phyloP scores from a whole-genome alignment of 1,140 invertebrate genomes.

The Drosophila persimilis region DNA sequence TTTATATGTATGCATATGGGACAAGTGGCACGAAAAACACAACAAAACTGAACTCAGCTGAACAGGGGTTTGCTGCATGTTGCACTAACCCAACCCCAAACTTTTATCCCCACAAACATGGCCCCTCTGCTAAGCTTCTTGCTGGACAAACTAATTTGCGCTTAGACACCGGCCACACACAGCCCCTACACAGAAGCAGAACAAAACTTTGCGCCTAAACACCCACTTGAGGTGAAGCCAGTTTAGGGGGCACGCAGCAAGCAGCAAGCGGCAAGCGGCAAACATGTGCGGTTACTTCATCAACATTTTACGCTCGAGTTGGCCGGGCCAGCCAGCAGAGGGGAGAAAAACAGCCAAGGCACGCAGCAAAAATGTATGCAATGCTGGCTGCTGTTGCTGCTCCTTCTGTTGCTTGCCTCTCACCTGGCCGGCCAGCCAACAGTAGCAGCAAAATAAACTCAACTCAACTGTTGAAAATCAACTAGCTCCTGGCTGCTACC shows the following conservation, averaged over 20 bases:
- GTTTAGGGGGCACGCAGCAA: constrained; percentile 25
- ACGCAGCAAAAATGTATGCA: constrained; percentile 75
- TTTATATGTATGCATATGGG: constrained; percentile 61
- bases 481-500: constrained; percentile 43
- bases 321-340: constrained; percentile 36
- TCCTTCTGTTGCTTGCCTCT: constrained; percentile 18
- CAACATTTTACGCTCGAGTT: constrained; percentile 77
- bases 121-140: constrained; percentile 35
- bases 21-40: constrained; percentile 45
- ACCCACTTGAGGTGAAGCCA: constrained; percentile 50
- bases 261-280: constrained; percentile 40
- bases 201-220: constrained; percentile 68
- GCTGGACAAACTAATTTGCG: constrained; percentile 71
- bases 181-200: not conserved
- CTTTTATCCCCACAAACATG: constrained; percentile 46
- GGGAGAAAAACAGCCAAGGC: constrained; percentile 51
- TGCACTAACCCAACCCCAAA: constrained; percentile 53
- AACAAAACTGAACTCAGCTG: constrained; percentile 37
- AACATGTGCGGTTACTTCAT: constrained; percentile 74
- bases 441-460: constrained; percentile 70
- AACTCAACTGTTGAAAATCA: constrained; percentile 77
- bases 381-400: constrained; percentile 29
- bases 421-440: constrained; percentile 57
- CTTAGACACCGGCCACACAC: constrained; percentile 43
- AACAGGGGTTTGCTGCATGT: constrained; percentile 58